phyloP scores from a whole-genome alignment of 1,140 invertebrate species.

The Coboldia fuscipes region DNA sequence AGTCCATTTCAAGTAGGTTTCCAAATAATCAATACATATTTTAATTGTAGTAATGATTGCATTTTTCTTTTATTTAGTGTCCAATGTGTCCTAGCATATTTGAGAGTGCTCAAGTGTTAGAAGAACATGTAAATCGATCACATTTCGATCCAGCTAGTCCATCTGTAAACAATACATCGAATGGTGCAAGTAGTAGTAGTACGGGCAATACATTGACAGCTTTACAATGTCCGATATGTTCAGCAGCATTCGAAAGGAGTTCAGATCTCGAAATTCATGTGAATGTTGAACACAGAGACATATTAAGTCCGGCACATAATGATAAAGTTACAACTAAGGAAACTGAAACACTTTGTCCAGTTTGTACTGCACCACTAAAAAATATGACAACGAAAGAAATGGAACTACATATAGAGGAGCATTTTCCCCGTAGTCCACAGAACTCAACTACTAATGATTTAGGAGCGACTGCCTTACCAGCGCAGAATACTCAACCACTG shows the following conservation, averaged over 20 bases:
- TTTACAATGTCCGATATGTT: slow-evolving; percentile 45
- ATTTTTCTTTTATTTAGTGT: slow-evolving; percentile 27
- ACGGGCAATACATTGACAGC: slow-evolving; percentile 1
- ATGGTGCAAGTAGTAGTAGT: slow-evolving; percentile 2
- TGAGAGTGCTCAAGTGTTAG: slow-evolving; percentile 44
- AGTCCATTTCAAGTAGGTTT: slow-evolving; percentile 14
- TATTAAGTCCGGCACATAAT: slow-evolving; percentile 24
- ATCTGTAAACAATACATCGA: slow-evolving; percentile 21
- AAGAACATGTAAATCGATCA: slow-evolving; percentile 67
- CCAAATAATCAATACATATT: not conserved
- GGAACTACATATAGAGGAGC: slow-evolving; percentile 38
- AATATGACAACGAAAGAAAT: slow-evolving; percentile 5
- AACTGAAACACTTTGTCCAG: slow-evolving; percentile 18
- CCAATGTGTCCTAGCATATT: slow-evolving; percentile 61
- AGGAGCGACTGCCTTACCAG: too few species aligned
- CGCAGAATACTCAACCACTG: too few species aligned
- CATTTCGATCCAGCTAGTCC: slow-evolving; percentile 71
- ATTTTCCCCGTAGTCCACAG: slow-evolving; percentile 26
- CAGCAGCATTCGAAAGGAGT: slow-evolving; percentile 43
- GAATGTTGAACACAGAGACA: slow-evolving; percentile 51
- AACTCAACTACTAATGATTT: not conserved
- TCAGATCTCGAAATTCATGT: slow-evolving; percentile 68
- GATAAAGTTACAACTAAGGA: not conserved
- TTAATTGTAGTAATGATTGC: not conserved
- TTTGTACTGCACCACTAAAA: slow-evolving; percentile 16